Conservation (phyloP, 2,888 invertebrate genomes). For the Creontiades dilutus region DNA sequence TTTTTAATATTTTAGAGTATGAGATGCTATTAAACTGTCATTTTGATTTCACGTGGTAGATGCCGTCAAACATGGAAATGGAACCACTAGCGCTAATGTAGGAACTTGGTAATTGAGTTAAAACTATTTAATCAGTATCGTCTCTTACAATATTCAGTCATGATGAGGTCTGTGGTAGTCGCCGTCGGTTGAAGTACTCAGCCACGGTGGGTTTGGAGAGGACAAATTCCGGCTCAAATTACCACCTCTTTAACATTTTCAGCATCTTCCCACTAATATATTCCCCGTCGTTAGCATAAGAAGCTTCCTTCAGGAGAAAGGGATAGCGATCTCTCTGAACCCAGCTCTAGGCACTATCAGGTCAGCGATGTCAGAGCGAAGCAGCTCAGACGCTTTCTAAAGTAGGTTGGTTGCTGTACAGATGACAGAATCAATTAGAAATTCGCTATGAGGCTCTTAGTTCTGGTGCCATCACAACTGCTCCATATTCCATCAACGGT, state of each 20-base stretch:
- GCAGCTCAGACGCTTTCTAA: not conserved
- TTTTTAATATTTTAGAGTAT: too few relatives aligned
- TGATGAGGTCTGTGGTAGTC: not conserved
- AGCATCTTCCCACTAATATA: not conserved
- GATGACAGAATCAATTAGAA: not conserved
- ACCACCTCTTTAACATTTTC: not conserved
- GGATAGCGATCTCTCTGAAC: not conserved
- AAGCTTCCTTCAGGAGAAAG: constrained; percentile 5
- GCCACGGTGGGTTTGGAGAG: not conserved
- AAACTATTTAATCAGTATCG: not conserved
- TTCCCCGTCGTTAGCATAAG: constrained; percentile 18
- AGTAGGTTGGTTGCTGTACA: not conserved
- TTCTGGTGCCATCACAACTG: not conserved
- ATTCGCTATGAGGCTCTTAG: not conserved
- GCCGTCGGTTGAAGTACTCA: constrained; percentile 5
- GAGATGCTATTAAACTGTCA: too few relatives aligned
- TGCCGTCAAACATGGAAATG: too few relatives aligned
- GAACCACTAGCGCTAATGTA: too few relatives aligned
- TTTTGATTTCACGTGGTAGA: too few relatives aligned
- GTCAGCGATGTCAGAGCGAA: not conserved
- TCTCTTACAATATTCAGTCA: not conserved
- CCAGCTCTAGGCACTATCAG: not conserved
- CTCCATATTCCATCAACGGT: not conserved
- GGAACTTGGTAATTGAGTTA: too few relatives aligned
- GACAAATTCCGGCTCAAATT: constrained; percentile 25